Evolutionary conservation across 2,797 vertebrate species (phyloP), one percentile per base, ranked within the genome.

Genomic region (Macrochelys suwanniensis): DNA sequence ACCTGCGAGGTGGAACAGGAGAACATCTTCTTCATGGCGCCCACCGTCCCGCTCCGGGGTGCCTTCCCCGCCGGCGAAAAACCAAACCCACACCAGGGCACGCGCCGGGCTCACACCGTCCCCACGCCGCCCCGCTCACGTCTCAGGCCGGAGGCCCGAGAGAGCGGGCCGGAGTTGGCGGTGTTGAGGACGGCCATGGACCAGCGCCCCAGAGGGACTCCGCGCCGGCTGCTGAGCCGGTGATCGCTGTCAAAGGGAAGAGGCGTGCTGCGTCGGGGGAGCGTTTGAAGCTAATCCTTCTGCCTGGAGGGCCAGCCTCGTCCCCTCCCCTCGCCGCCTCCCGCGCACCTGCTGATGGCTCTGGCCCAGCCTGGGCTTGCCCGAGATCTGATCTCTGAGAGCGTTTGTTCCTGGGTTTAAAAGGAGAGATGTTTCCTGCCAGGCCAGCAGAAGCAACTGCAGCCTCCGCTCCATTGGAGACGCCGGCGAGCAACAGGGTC

Each of bases 1-100:
- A 97, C 97, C 85, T 97, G 97, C 3, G 97, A 97, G 92, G 97
- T 98, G 97, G 98, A 98, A 91, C 98, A 98, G 80, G 98, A 98
- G 96, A 98, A 98, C 94, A 98, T 97, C 77, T 97, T 96, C 97
- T 96, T 98, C 98, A 98, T 98, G 96, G 93, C 56, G 74, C 71
- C 83, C 11, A 85, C 51, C 33, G 5, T 6, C 61, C 42, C 12
- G 12, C 6, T 1, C 28, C 15, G 1, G 3, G 42, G 28, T 7
- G 15, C 3, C 1, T 2, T 2, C 56, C 31, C 33, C 47, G 15
- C 16, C 1, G 15, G 33, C 3, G 1, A 7, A 5, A n/a, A 11
- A 71, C 25, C 65, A 2, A 0, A 4, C 21, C 7, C 3, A 42
- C 37, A 6, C 8, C 37, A 26, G 2, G 3, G 5, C 68, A 8